Conservation (phyloP, 2,888 invertebrate species). For the Congeria kusceri region DNA sequence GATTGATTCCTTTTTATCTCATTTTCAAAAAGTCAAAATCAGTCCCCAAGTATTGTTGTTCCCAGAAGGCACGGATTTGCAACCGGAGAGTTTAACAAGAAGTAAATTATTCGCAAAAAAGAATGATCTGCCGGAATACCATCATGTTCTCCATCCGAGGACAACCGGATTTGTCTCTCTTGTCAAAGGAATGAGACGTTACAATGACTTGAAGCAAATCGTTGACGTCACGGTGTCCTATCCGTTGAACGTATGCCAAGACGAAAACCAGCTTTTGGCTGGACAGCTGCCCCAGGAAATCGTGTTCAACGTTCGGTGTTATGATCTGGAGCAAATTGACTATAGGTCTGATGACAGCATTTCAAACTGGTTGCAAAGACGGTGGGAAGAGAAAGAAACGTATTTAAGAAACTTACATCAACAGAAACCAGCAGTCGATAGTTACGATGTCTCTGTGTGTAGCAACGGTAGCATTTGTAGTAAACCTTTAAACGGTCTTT, state of each 20-base stretch:
- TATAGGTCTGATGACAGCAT: constrained; percentile 57
- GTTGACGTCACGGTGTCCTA: constrained; percentile 94
- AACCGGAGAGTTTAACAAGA: constrained; percentile 89
- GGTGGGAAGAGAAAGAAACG: constrained; percentile 85
- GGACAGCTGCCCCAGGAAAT: constrained; percentile 92
- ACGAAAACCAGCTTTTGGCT: constrained; percentile 90
- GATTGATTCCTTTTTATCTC: constrained; percentile 44
- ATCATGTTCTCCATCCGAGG: constrained; percentile 93
- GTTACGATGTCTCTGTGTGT: neutral
- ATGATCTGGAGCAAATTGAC: constrained; percentile 69
- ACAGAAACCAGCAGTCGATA: neutral
- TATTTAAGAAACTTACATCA: constrained; percentile 77
- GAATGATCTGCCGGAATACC: constrained; percentile 88
- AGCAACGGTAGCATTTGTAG: neutral
- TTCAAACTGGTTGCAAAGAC: constrained; percentile 81
- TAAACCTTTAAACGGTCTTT: constrained; percentile 14
- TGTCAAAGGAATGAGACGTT: constrained; percentile 85
- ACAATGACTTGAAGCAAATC: constrained; percentile 89
- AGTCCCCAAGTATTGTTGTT: constrained; percentile 89
- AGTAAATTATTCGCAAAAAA: constrained; percentile 90
- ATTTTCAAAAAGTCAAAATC: constrained; percentile 29
- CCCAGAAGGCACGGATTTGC: constrained; percentile 95
- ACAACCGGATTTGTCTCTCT: constrained; percentile 90
- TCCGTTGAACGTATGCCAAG: constrained; percentile 91
- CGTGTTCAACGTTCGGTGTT: constrained; percentile 90